Evolutionary conservation across 2,113 vertebrate species (phyloP).

Genomic region (Fregetta grallaria): DNA sequence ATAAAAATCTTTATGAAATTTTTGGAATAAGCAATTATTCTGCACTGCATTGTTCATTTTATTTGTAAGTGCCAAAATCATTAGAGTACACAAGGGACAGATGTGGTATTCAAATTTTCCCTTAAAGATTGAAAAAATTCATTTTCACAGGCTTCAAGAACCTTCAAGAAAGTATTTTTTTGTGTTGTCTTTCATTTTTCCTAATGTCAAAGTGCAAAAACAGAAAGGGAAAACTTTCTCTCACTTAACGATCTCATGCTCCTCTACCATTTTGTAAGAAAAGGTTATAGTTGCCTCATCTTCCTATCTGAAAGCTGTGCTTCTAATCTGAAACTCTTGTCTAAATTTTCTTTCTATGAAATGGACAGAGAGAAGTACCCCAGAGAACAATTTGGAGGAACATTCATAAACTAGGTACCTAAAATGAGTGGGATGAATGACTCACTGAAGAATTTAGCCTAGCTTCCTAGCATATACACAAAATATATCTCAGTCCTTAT

Average conservation of each 20-base stretch:
- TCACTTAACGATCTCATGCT: neutral
- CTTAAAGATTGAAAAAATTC: neutral
- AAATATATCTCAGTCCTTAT: neutral
- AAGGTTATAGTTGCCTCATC: neutral
- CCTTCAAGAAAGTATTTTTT: neutral
- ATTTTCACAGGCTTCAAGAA: neutral
- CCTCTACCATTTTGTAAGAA: neutral
- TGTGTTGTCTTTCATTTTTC: neutral
- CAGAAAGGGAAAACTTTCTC: neutral
- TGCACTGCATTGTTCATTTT: constrained; percentile 39
- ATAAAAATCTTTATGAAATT: constrained; percentile 48
- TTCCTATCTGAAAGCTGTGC: neutral
- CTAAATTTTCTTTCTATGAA: neutral
- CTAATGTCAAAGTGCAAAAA: neutral
- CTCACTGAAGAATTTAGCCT: neutral
- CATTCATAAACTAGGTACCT: neutral
- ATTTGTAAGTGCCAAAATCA: constrained; percentile 47
- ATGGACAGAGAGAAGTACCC: neutral
- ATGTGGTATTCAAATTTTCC: constrained; percentile 24
- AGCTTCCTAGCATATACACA: neutral
- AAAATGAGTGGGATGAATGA: neutral
- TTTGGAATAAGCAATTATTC: constrained; percentile 53
- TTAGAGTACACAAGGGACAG: constrained; percentile 21
- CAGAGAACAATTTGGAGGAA: neutral
- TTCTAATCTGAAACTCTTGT: neutral